These are phyloP conservation scores for Leptopilina boulardi DNA, from an alignment of 1,140 invertebrate genomes.

Conservation along the genomic window DNA sequence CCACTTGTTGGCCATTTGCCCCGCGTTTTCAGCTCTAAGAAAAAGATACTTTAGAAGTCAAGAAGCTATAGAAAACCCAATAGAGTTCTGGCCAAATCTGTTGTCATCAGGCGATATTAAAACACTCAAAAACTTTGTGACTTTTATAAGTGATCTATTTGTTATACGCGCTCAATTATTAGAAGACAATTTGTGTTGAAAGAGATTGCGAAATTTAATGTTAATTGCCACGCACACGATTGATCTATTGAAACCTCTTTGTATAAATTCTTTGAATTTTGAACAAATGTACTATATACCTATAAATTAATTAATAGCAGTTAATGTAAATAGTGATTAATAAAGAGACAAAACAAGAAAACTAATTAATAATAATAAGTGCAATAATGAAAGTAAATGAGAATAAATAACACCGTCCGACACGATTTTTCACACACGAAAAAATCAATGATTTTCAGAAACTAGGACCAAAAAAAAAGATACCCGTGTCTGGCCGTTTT, in stretches of 20 bases:
- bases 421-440: too few species aligned
- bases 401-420: too few species aligned
- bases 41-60: not conserved
- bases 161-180: not conserved
- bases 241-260: not conserved
- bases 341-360: too few species aligned
- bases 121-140: not conserved
- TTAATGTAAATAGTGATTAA: too few species aligned
- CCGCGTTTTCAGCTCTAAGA: not conserved
- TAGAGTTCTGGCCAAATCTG: not conserved
- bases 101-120: not conserved
- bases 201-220: too few species aligned
- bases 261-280: slow-evolving; percentile 1
- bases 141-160: not conserved
- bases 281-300: not conserved
- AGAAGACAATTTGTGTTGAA: not conserved
- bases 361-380: too few species aligned
- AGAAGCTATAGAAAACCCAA: not conserved
- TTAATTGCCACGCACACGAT: not conserved
- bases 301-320: too few species aligned
- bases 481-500: too few species aligned
- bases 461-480: too few species aligned
- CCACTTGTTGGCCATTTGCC: not conserved
- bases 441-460: too few species aligned
- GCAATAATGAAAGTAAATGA: too few species aligned